Percentiles rank a stretch among this genome's conserved stretches.
These are phyloP conservation scores for Drosophila mauritiana DNA, from an alignment of 1,140 invertebrate species.

Conservation along the genomic window DNA sequence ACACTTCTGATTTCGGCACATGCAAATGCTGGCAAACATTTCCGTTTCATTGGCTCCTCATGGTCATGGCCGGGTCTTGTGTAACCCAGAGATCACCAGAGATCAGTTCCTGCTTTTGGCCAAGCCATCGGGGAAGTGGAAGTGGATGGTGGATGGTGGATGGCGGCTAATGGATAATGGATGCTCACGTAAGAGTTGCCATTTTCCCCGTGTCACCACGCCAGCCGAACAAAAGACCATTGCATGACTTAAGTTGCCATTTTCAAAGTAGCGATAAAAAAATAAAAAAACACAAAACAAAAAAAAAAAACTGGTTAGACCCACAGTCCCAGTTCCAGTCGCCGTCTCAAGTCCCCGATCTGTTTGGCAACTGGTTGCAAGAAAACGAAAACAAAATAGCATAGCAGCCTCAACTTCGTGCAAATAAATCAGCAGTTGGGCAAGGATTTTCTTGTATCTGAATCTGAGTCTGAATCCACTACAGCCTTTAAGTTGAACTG, in stretches of 20 bases:
- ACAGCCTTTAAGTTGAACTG: neutral
- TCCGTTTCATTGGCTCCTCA: neutral
- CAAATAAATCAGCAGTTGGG: constrained; percentile 40
- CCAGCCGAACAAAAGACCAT: constrained; percentile 28
- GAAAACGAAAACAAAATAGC: constrained; percentile 31
- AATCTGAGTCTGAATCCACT: neutral
- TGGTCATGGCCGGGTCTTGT: constrained; percentile 52
- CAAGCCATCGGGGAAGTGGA: constrained; percentile 32
- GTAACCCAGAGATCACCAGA: constrained; percentile 16
- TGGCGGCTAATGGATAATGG: neutral
- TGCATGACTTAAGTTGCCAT: constrained; percentile 30
- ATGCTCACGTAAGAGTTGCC: constrained; percentile 37
- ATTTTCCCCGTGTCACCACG: constrained; percentile 27
- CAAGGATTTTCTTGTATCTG: neutral
- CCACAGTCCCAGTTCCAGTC: constrained; percentile 21
- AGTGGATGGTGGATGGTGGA: neutral
- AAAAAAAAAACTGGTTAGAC: constrained; percentile 41
- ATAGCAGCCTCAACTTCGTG: constrained; percentile 37
- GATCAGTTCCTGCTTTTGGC: constrained; percentile 28
- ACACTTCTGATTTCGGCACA: constrained; percentile 26
- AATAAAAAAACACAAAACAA: neutral
- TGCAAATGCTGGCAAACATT: constrained; percentile 25
- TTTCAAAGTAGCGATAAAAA: constrained; percentile 5
- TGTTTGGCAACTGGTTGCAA: constrained; percentile 50
- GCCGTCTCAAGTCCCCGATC: constrained; percentile 13